A percentile compares a stretch with the other conserved stretches of the same genome.
Evolutionary conservation across 2,113 vertebrate species (phyloP).

Genomic region (Dinomys branickii): DNA sequence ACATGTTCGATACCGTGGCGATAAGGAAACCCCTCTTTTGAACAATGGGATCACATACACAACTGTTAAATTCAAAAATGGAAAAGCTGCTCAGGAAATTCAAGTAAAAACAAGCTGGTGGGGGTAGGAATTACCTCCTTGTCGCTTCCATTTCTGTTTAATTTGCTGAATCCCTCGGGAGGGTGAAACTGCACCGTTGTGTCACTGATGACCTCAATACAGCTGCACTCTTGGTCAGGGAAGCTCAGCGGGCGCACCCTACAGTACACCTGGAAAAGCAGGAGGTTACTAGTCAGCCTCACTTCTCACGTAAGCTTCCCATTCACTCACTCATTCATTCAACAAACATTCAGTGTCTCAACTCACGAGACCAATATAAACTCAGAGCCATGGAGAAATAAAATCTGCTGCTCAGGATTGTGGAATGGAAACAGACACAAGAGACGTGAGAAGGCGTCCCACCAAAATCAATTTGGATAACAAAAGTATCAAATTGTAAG

Average conservation of each 20-base stretch:
- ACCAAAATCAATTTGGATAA: background rate
- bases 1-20: background rate
- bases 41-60: background rate
- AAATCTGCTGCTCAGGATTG: background rate
- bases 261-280: conserved; percentile 91
- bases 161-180: conserved; percentile 90
- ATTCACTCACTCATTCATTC: background rate
- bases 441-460: background rate
- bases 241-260: conserved; percentile 91
- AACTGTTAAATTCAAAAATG: conserved; percentile 10
- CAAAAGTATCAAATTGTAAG: background rate
- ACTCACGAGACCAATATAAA: background rate
- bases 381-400: background rate
- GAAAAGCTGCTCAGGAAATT: conserved; percentile 23
- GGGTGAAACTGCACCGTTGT: conserved; percentile 94
- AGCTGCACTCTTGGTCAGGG: conserved; percentile 89
- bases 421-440: background rate
- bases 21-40: background rate
- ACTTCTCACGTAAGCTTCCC: background rate
- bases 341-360: background rate
- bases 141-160: conserved; percentile 93
- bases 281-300: background rate
- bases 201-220: conserved; percentile 94
- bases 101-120: background rate
- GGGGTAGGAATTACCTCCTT: conserved; percentile 90